Base-by-base conservation (phyloP, 2,888 invertebrate genomes). In the Ochropleura leucogaster region DNA sequence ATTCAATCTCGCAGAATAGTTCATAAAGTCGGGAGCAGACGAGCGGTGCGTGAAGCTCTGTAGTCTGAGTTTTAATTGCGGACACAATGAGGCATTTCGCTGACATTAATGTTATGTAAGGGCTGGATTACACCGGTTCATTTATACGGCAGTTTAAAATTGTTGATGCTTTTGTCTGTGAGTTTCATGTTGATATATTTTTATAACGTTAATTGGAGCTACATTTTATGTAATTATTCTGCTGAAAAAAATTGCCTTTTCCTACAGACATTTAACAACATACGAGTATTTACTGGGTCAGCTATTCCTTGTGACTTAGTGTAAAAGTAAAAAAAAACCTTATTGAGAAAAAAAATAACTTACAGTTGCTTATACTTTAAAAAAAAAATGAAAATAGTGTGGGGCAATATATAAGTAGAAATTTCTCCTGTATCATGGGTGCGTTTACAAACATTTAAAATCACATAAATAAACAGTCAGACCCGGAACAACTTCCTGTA, bases 51-150 rank as follows among this genome's bases (percentile, higher is more conserved):
- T 70, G 65, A 51, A 79, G 74, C 71, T 83, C 73, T 65, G 72
- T 69, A 69, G 84, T 47, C 72, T 62, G 66, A 57, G 82, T 74
- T 86, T 84, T 86, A 84, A 84, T 86, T 80, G 85, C 72, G 74
- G 66, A 49, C 84, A 72, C 69, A 83, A 86, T 75, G 74, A 83
- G 74, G 74, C 72, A 75, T 72, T 83, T 53, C n/a, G 47, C 80
- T 79, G 84, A 85, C 84, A 44, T 79, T 70, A 71, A 68, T 60
- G 68, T 74, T 57, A 86, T 42, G 40, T 85, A 64, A 85, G 66
- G 83, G 68, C 30, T 4, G 79, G 83, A 82, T 82, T 82, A 77
- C 79, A 82, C 51, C 16, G 55, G 63, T 57, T 51, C 49, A 67
- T 60, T 68, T 64, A 18, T 44, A 42, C 63, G 49, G 55, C 18